Conservation (phyloP, 2,888 invertebrate species). For the Tolmerus cingulatus region DNA sequence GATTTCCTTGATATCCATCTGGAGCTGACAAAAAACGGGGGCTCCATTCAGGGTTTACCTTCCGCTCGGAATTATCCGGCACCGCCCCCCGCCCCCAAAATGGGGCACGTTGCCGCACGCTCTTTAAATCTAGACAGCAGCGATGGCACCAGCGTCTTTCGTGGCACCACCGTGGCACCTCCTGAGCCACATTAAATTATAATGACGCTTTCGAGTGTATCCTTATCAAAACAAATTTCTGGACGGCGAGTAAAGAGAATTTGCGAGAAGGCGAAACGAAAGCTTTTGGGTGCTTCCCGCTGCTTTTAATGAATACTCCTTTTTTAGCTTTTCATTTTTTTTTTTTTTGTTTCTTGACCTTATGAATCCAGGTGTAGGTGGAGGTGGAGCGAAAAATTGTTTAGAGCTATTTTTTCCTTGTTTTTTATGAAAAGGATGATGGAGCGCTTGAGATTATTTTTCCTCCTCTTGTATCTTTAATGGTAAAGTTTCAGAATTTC, state of each 20-base stretch:
- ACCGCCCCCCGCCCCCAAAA: neutral
- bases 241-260: neutral
- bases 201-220: neutral
- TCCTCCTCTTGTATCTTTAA: neutral
- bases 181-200: constrained; percentile 32
- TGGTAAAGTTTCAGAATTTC: neutral
- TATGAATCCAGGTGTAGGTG: neutral
- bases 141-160: neutral
- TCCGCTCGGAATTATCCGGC: neutral
- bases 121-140: neutral
- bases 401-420: neutral
- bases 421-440: neutral
- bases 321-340: no score
- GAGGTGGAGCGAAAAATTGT: neutral
- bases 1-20: constrained; percentile 28
- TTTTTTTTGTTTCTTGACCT: neutral
- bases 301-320: neutral
- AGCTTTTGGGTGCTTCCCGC: neutral
- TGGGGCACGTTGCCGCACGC: neutral
- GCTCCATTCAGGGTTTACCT: neutral
- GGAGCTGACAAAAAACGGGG: neutral
- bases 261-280: neutral
- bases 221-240: constrained; percentile 5
- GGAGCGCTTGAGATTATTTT: neutral
- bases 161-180: neutral